A percentile compares a stretch with the other conserved stretches of the same genome.
These are phyloP conservation scores for Tachina fera DNA, from an alignment of 2,888 invertebrate species.

Conservation along the genomic window DNA sequence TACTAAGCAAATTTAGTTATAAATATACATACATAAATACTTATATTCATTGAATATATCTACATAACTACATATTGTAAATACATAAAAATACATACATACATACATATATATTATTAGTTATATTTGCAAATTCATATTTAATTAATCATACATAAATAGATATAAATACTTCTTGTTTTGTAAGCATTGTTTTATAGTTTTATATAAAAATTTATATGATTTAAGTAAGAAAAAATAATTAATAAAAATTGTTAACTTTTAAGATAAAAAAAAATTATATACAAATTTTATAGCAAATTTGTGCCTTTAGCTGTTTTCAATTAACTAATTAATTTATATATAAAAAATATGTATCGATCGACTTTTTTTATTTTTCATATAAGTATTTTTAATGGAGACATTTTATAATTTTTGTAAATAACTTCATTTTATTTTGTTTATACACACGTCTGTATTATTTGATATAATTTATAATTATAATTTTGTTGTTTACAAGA, in stretches of 20 bases:
- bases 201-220: constrained; percentile 61
- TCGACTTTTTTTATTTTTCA: constrained; percentile 24
- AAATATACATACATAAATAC: constrained; percentile 5
- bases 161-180: constrained; percentile 26
- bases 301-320: constrained; percentile 68
- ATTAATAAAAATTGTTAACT: constrained; percentile 42
- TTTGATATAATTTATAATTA: constrained; percentile 24
- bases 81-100: constrained; percentile 44
- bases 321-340: constrained; percentile 26
- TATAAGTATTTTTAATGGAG: not conserved
- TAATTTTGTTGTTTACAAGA: constrained; percentile 46
- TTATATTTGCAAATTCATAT: not conserved
- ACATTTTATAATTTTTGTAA: constrained; percentile 49
- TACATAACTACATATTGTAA: constrained; percentile 19
- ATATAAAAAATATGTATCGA: constrained; percentile 14
- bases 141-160: not conserved
- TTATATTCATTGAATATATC: not conserved
- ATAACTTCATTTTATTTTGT: constrained; percentile 53
- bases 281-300: constrained; percentile 60
- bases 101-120: constrained; percentile 15
- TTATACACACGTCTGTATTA: constrained; percentile 23
- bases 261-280: constrained; percentile 24
- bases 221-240: constrained; percentile 19
- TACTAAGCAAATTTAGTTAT: constrained; percentile 6
- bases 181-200: constrained; percentile 68